Conservation (phyloP, 2,888 invertebrate genomes). For the Drosophila ustulata region DNA sequence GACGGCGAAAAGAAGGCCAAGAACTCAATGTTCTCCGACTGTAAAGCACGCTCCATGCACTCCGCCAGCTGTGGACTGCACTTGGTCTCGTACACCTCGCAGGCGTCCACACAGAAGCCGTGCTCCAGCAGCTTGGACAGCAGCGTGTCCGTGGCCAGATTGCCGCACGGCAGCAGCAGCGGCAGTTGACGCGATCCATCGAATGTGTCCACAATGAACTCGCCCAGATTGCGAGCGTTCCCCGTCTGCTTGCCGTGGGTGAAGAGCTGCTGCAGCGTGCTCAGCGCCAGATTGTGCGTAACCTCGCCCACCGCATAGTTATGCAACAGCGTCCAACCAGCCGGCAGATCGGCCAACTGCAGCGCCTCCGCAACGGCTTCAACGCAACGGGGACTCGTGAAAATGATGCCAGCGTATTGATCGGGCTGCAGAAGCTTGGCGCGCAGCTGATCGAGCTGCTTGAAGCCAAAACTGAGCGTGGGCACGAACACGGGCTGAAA, state of each 20-base stretch:
- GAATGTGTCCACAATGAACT: constrained; percentile 85
- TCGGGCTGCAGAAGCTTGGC: constrained; percentile 85
- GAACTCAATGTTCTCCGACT: constrained; percentile 85
- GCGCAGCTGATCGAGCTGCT: constrained; percentile 85
- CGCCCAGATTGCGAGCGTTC: constrained; percentile 86
- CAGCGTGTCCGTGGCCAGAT: constrained; percentile 86
- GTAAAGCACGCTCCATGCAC: constrained; percentile 83
- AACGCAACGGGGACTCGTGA: constrained; percentile 87
- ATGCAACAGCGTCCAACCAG: constrained; percentile 85
- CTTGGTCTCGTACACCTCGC: constrained; percentile 87
- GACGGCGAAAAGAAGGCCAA: constrained; percentile 88
- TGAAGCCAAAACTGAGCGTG: constrained; percentile 86
- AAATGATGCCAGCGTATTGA: constrained; percentile 86
- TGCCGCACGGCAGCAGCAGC: constrained; percentile 87
- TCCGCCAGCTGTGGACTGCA: constrained; percentile 85
- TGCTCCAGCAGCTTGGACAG: constrained; percentile 84
- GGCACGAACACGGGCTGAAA: constrained; percentile 86
- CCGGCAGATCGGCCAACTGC: constrained; percentile 83
- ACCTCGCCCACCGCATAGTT: constrained; percentile 87
- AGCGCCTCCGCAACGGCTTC: constrained; percentile 85
- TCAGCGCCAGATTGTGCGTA: constrained; percentile 85
- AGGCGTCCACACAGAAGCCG: constrained; percentile 85
- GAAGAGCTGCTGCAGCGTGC: constrained; percentile 85
- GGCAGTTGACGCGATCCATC: constrained; percentile 85
- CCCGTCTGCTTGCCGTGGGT: constrained; percentile 86